Evolutionary conservation across 2,797 vertebrate species (phyloP), one percentile per base, ranked within the genome.

Genomic region (Hippocampus kuda): DNA sequence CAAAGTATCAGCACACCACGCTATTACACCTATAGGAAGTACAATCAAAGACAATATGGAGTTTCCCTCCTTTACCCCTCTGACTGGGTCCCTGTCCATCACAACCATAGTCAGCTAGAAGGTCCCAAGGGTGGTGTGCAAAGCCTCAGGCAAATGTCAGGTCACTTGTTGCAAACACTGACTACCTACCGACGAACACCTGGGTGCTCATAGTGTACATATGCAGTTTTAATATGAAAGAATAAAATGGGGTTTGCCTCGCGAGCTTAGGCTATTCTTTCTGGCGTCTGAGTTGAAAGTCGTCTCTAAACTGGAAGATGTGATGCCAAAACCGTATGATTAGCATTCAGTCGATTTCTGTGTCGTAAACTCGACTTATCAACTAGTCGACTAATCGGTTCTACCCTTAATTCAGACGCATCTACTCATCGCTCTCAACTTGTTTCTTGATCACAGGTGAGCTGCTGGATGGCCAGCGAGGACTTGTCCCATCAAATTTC

Each of bases 401-500:
- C 24, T 26, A 56, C 26, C 56, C 26, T 3, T 2, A 60, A 34
- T 34, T 34, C 15, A 60, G 57, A 34, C 11, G 6, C 26, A 6
- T 15, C 11, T 59, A 59, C 26, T 15, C 56, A 16, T 16, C 56
- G 27, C 24, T 68, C 54, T 75, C 68, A 64, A 26, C 51, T 59
- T 72, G 15, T 74, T 18, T 74, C 30, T 75, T 42, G 70, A 18
- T 72, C 27, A 41, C 87, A 99, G 97, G 97, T 24, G 97, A 99
- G 74, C 92, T 99, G 15, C 89, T 98, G 73, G 97, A 99, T 22
- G 97, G 97, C 27, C 96, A 98, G 77, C 87, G 97, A 83, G 97
- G 97, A 46, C 87, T 99, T 22, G 97, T 99, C 68, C 97, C 97
- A 27, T 99, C 97, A 68, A 99, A 99, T 89, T 99, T 98, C 15